Evolutionary conservation across 1,140 invertebrate species (phyloP), one percentile per base, ranked within the genome.

Genomic region (Manduca sexta): DNA sequence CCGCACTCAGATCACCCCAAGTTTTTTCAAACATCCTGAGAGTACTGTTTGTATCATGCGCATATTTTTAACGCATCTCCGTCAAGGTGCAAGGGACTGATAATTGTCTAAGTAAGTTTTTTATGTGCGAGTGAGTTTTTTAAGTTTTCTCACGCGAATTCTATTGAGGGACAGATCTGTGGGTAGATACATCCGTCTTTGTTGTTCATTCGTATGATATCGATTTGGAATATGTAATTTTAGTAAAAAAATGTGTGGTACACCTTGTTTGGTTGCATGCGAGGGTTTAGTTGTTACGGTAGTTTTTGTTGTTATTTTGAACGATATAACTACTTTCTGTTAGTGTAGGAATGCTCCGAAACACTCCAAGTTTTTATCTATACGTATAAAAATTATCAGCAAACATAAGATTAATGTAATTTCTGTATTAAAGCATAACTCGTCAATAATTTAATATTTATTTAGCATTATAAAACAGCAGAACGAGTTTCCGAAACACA

Each of bases 141-240:
- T 82, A 65, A 73, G 57, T 60, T 81, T 84, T 84, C 81, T 84
- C 81, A 84, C 81, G 81, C 78, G 78, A 69, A 62, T 49, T 40
- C 61, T 38, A 71, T 80, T 78, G 69, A 75, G 56, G 47, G 41
- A 18, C 44, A 61, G 81, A 84, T 84, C 78, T 84, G 81, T 81
- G 81, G 78, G 78, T 79, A 84, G 81, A 84, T 82, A 82, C 78
- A 79, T 84, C 76, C 67, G 69, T 60, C 60, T 64, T 77, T 80
- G 72, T 78, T 56, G 52, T 51, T 59, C 56, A 62, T 26, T 70
- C 61, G 53, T 74, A 60, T 74, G 69, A 65, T 64, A 65, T 68
- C 60, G 67, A 68, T 71, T 52, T 45, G 40, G 65, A 40, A 17
- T 39, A 40, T 26, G 21, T 26, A 26, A 26, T 26, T 26, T 26